Evolutionary conservation across 2,797 vertebrate species (phyloP).

Genomic region (Euphonia xanthogaster): DNA sequence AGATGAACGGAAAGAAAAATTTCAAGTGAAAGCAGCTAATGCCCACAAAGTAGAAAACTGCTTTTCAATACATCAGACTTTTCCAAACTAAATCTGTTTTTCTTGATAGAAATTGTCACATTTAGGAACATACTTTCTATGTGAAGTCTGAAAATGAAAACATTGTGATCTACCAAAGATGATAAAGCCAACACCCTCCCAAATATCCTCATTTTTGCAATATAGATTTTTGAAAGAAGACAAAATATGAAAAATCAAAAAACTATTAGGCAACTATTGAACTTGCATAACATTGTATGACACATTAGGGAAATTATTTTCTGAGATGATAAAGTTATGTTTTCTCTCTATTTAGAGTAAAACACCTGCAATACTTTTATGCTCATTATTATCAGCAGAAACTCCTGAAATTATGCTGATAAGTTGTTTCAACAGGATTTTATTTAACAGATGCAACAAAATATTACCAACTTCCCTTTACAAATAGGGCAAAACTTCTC

Average conservation of each 20-base stretch:
- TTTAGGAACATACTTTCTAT: not conserved
- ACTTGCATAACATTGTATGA: not conserved
- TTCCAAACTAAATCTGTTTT: not conserved
- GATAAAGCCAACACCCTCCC: not conserved
- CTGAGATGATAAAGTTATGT: not conserved
- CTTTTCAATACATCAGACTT: not conserved
- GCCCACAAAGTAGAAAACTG: not conserved
- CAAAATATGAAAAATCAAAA: not conserved
- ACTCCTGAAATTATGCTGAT: not conserved
- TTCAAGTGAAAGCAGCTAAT: not conserved
- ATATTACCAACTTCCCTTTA: not conserved
- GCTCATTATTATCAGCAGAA: not conserved
- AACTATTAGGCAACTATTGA: not conserved
- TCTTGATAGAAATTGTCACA: not conserved
- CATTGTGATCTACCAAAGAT: not conserved
- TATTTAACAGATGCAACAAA: not conserved
- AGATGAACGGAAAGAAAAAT: not conserved
- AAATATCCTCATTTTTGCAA: not conserved
- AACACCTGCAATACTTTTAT: not conserved
- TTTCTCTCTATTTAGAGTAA: not conserved
- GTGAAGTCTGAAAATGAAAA: not conserved
- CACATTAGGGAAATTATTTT: not conserved
- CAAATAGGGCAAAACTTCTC: not conserved
- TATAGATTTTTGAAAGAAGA: not conserved
- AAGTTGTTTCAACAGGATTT: not conserved